Percentiles rank a stretch among this genome's conserved stretches.
Evolutionary conservation across 2,888 invertebrate species (phyloP).

Genomic region (Nephrocerus scutellatus): DNA sequence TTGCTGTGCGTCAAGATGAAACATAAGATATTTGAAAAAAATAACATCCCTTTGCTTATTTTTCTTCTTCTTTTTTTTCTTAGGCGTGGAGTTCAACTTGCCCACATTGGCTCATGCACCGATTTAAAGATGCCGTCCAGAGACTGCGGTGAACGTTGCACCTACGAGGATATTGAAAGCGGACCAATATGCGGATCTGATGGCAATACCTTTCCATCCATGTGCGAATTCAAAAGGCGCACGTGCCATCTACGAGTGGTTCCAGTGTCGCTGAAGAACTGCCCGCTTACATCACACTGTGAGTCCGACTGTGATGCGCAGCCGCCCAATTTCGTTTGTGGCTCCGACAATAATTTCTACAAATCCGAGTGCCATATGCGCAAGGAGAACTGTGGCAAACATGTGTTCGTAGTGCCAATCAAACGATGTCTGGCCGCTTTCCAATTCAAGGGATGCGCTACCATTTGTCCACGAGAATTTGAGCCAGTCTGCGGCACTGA

Average conservation of each 20-base stretch:
- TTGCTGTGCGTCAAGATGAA: too few relatives aligned
- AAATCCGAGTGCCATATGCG: slow-evolving; percentile 88
- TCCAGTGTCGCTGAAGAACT: slow-evolving; percentile 72
- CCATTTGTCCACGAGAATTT: slow-evolving; percentile 78
- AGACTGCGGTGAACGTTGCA: slow-evolving; percentile 53
- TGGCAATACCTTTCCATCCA: slow-evolving; percentile 80
- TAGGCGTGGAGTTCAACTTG: slow-evolving; percentile 77
- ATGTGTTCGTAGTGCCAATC: slow-evolving; percentile 84
- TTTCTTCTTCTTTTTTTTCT: neutral
- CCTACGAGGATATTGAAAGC: slow-evolving; percentile 53
- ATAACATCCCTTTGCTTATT: neutral
- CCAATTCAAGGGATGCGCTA: slow-evolving; percentile 78
- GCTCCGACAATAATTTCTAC: slow-evolving; percentile 84
- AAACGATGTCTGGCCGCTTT: slow-evolving; percentile 79
- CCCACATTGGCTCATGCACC: slow-evolving; percentile 83
- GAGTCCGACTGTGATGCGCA: slow-evolving; percentile 54
- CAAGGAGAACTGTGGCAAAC: slow-evolving; percentile 84
- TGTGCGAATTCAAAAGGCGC: slow-evolving; percentile 73
- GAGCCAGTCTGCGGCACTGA: slow-evolving; percentile 93
- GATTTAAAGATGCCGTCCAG: slow-evolving; percentile 50
- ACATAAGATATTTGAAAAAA: too few relatives aligned
- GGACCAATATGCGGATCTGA: slow-evolving; percentile 85
- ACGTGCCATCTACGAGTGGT: slow-evolving; percentile 85
- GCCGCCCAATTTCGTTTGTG: slow-evolving; percentile 72
- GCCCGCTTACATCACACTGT: slow-evolving; percentile 78